These are phyloP conservation scores for Drosophila meridionalis DNA, from an alignment of 2,888 invertebrate species.

Conservation along the genomic window DNA sequence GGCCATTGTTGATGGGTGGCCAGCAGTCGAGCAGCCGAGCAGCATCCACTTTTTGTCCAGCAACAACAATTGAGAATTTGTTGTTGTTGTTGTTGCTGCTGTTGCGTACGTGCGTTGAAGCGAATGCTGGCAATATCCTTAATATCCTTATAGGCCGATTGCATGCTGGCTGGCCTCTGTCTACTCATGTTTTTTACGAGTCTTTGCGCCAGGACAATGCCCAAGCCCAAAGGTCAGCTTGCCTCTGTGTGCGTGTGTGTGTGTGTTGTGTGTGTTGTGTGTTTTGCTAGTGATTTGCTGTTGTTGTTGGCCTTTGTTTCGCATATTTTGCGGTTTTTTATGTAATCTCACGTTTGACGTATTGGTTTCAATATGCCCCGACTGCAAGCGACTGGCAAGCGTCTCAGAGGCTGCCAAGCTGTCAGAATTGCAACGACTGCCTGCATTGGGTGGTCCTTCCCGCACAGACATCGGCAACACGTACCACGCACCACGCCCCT, in stretches of 20 bases:
- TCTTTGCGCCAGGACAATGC: slow-evolving; percentile 77
- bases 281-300: slow-evolving; percentile 16
- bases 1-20: slow-evolving; percentile 54
- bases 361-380: slow-evolving; percentile 71
- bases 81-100: not conserved
- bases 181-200: slow-evolving; percentile 74
- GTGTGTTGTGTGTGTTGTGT: slow-evolving; percentile 8
- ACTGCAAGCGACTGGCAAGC: not conserved
- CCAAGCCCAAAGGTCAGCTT: slow-evolving; percentile 66
- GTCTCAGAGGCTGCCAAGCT: slow-evolving; percentile 33
- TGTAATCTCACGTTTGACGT: slow-evolving; percentile 81
- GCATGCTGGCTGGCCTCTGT: slow-evolving; percentile 61
- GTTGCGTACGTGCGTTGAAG: slow-evolving; percentile 54
- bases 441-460: slow-evolving; percentile 69
- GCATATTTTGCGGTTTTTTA: slow-evolving; percentile 78
- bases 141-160: slow-evolving; percentile 70
- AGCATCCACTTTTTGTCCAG: slow-evolving; percentile 39
- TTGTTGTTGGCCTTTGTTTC: slow-evolving; percentile 64
- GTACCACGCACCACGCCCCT: slow-evolving; percentile 37
- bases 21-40: slow-evolving; percentile 10
- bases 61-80: slow-evolving; percentile 14
- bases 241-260: slow-evolving; percentile 16
- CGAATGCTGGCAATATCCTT: slow-evolving; percentile 53
- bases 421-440: slow-evolving; percentile 46
- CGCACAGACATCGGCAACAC: slow-evolving; percentile 59